A percentile compares a stretch with the other conserved stretches of the same genome.
phyloP scores from a whole-genome alignment of 2,797 vertebrate species.

The Lacerta bilineata region DNA sequence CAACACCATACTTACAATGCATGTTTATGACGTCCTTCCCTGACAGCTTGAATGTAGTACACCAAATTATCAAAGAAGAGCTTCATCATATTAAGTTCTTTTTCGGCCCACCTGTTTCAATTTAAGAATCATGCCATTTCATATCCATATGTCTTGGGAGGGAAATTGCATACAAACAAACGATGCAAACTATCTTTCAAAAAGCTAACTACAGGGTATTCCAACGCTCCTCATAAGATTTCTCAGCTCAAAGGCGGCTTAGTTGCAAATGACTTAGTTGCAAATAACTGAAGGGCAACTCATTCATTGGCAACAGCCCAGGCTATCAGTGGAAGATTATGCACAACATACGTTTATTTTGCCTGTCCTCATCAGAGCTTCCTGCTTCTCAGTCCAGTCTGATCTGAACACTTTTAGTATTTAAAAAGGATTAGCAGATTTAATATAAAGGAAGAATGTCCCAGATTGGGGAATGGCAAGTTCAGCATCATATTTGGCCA shows the following conservation, averaged over 20 bases:
- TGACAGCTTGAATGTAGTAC: constrained; percentile 96
- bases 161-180: neutral
- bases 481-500: neutral
- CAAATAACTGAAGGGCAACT: neutral
- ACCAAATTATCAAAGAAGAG: constrained; percentile 98
- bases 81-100: constrained; percentile 99
- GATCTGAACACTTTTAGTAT: neutral
- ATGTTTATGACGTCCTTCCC: constrained; percentile 93
- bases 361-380: neutral
- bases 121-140: constrained; percentile 54
- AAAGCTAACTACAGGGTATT: neutral
- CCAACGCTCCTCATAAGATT: neutral
- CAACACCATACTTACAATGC: constrained; percentile 88
- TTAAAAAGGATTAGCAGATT: neutral
- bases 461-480: neutral
- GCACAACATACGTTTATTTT: neutral
- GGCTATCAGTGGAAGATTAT: neutral
- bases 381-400: neutral
- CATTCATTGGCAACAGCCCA: neutral
- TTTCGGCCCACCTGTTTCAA: constrained; percentile 95
- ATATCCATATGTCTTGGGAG: neutral
- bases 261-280: neutral
- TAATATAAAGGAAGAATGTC: constrained; percentile 5
- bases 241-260: neutral
- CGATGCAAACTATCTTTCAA: constrained; percentile 4